A percentile compares a stretch with the other conserved stretches of the same genome.
Evolutionary conservation across 2,888 invertebrate species (phyloP).

Genomic region (Aromia moschata): DNA sequence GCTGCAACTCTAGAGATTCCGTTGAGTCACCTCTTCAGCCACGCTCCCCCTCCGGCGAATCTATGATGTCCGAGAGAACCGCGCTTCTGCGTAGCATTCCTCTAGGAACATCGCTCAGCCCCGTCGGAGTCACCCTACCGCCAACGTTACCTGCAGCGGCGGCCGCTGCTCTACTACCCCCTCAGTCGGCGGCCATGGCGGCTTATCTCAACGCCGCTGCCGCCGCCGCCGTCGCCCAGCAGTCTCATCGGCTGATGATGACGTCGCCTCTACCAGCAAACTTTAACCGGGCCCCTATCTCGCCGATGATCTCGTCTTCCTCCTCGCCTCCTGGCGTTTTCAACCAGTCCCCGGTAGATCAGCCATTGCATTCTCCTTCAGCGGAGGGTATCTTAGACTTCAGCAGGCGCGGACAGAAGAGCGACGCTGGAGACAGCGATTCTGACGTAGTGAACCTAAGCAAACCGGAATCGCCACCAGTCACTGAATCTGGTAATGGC

Average conservation of each 20-base stretch:
- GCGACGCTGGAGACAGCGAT: conserved; percentile 63
- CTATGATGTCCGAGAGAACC: conserved; percentile 74
- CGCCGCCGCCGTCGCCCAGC: conserved; percentile 70
- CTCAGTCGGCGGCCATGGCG: conserved; percentile 84
- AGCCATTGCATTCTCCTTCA: conserved; percentile 68
- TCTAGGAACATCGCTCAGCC: conserved; percentile 71
- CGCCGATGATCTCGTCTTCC: conserved; percentile 77
- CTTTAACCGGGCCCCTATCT: conserved; percentile 66
- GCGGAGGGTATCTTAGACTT: conserved; percentile 79
- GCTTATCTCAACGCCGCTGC: conserved; percentile 80
- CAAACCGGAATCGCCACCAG: conserved; percentile 70
- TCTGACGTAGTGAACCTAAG: conserved; percentile 78
- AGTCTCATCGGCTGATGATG: conserved; percentile 78
- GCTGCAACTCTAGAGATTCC: conserved; percentile 85
- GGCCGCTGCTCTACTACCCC: conserved; percentile 73
- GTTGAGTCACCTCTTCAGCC: conserved; percentile 68
- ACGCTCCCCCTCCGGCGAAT: conserved; percentile 81
- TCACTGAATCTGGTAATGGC: conserved; percentile 68
- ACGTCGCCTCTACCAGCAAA: conserved; percentile 67
- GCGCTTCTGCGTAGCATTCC: conserved; percentile 64
- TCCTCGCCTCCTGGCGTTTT: conserved; percentile 64
- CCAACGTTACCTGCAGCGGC: conserved; percentile 74
- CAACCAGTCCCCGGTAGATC: conserved; percentile 58
- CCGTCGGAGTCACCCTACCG: conserved; percentile 73
- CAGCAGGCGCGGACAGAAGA: conserved; percentile 70